These are phyloP conservation scores for Folsomia manolachei DNA, from an alignment of 2,888 invertebrate species.

Conservation along the genomic window DNA sequence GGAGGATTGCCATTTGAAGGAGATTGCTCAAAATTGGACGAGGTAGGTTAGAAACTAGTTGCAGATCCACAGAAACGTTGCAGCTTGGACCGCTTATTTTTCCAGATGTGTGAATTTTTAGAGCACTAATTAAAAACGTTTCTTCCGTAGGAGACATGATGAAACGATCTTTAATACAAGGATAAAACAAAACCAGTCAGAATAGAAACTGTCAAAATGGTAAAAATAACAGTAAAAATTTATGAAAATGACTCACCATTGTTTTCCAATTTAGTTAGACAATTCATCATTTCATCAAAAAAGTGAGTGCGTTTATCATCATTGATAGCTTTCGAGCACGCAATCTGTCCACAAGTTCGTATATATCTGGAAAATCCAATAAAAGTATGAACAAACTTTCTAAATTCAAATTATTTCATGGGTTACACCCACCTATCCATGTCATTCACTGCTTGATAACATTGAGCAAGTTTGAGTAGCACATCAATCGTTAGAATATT, in stretches of 20 bases:
- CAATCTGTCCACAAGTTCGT: constrained; percentile 74
- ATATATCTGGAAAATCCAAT: constrained; percentile 63
- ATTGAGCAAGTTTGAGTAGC: constrained; percentile 76
- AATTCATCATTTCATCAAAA: constrained; percentile 76
- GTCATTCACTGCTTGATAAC: constrained; percentile 77
- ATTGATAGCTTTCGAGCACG: constrained; percentile 64
- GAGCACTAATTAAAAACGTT: constrained; percentile 38
- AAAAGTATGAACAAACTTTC: not conserved
- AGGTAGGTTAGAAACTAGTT: constrained; percentile 43
- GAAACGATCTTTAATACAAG: constrained; percentile 28
- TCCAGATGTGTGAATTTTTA: constrained; percentile 44
- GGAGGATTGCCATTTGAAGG: constrained; percentile 46
- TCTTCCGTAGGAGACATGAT: constrained; percentile 45
- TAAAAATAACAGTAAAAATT: not conserved
- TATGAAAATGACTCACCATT: constrained; percentile 26
- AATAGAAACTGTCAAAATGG: constrained; percentile 11
- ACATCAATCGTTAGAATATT: constrained; percentile 75
- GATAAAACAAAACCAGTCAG: constrained; percentile 7
- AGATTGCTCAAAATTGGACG: constrained; percentile 39
- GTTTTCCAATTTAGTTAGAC: constrained; percentile 57
- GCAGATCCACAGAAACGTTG: constrained; percentile 39
- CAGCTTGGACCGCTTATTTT: constrained; percentile 44
- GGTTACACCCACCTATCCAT: constrained; percentile 61
- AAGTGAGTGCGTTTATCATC: constrained; percentile 71
- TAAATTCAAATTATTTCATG: not conserved